These are phyloP conservation scores for Acleris emargana DNA, from an alignment of 2,888 invertebrate species.

Conservation along the genomic window DNA sequence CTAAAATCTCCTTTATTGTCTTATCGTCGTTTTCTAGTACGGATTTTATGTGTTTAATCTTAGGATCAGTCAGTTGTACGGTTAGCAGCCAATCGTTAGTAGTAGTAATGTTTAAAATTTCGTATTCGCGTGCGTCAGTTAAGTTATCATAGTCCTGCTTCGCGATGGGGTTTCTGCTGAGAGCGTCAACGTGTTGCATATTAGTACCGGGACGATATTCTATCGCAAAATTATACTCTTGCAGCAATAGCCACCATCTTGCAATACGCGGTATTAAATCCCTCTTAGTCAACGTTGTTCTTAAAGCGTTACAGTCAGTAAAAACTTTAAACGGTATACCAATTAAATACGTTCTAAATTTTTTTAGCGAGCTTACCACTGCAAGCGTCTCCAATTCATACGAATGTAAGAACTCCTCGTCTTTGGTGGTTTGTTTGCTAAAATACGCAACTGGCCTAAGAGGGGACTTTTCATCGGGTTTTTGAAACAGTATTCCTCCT, in stretches of 20 bases:
- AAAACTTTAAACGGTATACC: slow-evolving; percentile 7
- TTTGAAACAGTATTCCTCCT: slow-evolving; percentile 33
- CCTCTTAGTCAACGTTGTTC: slow-evolving; percentile 4
- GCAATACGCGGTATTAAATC: slow-evolving; percentile 13
- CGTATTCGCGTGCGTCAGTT: background rate
- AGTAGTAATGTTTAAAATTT: slow-evolving; percentile 1
- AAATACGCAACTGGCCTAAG: slow-evolving; percentile 44
- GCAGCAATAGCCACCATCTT: slow-evolving; percentile 10
- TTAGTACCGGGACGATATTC: slow-evolving; percentile 8
- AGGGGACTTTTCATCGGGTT: background rate
- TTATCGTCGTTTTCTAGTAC: background rate
- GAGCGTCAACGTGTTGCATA: slow-evolving; percentile 13
- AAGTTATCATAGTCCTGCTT: background rate
- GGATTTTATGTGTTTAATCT: slow-evolving; percentile 2
- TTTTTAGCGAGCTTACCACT: slow-evolving; percentile 8
- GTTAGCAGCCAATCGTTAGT: slow-evolving; percentile 8
- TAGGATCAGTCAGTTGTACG: slow-evolving; percentile 10
- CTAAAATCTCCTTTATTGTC: slow-evolving; percentile 1
- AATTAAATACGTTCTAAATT: slow-evolving; percentile 9
- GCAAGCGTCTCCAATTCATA: slow-evolving; percentile 18
- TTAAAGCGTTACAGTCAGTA: slow-evolving; percentile 14
- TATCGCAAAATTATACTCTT: slow-evolving; percentile 13
- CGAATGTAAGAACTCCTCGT: slow-evolving; percentile 5
- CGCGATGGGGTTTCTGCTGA: slow-evolving; percentile 4
- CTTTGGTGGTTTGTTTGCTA: slow-evolving; percentile 47